Evolutionary conservation across 2,797 vertebrate genomes (phyloP).

Genomic region (Rhinoraja longicauda): DNA sequence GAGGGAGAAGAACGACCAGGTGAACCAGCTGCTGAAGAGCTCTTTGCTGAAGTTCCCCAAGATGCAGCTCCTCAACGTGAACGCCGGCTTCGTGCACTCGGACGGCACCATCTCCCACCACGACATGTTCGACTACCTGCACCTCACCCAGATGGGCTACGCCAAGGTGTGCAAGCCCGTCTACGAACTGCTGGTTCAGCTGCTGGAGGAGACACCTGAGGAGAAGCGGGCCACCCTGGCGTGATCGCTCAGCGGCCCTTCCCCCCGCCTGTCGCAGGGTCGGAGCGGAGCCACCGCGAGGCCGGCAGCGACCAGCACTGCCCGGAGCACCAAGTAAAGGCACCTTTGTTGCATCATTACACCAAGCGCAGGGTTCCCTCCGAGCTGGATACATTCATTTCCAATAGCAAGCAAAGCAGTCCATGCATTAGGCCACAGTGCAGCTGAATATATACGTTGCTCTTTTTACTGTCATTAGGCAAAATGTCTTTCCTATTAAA

Average conservation of each 20-base stretch:
- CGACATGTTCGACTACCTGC: slow-evolving; percentile 97
- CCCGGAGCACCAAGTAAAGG: neutral
- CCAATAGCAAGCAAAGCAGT: neutral
- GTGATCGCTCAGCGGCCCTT: neutral
- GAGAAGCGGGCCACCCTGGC: slow-evolving; percentile 73
- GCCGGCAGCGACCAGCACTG: neutral
- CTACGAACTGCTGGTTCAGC: slow-evolving; percentile 90
- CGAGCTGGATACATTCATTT: neutral
- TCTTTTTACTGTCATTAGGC: neutral
- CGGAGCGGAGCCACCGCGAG: neutral
- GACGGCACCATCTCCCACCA: slow-evolving; percentile 82
- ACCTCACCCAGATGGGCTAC: slow-evolving; percentile 83
- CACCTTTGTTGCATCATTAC: neutral
- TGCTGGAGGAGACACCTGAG: slow-evolving; percentile 90
- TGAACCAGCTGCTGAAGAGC: slow-evolving; percentile 75
- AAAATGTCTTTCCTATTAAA: slow-evolving; percentile 1
- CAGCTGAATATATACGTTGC: neutral
- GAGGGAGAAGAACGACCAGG: slow-evolving; percentile 81
- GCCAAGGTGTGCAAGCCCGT: slow-evolving; percentile 78
- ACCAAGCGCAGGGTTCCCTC: neutral
- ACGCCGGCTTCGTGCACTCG: slow-evolving; percentile 78
- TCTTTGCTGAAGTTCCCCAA: slow-evolving; percentile 73
- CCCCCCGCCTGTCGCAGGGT: neutral
- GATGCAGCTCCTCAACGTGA: slow-evolving; percentile 78
- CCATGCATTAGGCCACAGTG: neutral